Conservation (phyloP, 2,888 invertebrate species). For the Amaurobius ferox region DNA sequence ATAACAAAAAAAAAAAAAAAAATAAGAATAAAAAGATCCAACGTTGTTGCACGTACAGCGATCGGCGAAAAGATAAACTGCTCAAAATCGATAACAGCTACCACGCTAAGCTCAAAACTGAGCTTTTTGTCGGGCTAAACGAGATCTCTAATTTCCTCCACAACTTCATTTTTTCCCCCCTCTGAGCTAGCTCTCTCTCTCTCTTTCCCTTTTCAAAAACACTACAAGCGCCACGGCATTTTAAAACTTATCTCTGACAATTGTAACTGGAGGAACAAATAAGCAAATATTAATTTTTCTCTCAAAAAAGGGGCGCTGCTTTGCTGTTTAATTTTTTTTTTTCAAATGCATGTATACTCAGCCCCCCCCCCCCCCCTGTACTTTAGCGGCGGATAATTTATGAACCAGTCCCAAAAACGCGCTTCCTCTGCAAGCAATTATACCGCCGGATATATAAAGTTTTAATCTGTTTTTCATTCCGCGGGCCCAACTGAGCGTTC, state of each 20-base stretch:
- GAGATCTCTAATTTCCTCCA: slow-evolving; percentile 69
- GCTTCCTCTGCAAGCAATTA: slow-evolving; percentile 60
- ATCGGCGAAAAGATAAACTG: slow-evolving; percentile 33
- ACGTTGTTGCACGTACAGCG: slow-evolving; percentile 49
- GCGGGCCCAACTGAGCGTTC: slow-evolving; percentile 51
- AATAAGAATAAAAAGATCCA: slow-evolving; percentile 25
- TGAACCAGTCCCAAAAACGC: slow-evolving; percentile 40
- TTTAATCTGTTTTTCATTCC: slow-evolving; percentile 69
- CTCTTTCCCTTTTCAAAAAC: slow-evolving; percentile 54
- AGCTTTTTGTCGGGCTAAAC: slow-evolving; percentile 63
- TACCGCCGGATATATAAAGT: slow-evolving; percentile 65
- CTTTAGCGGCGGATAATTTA: slow-evolving; percentile 49
- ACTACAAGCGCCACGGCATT: slow-evolving; percentile 28
- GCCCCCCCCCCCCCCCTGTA: slow-evolving; percentile 5
- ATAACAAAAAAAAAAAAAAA: not conserved
- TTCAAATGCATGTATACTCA: slow-evolving; percentile 31
- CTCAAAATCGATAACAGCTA: slow-evolving; percentile 52
- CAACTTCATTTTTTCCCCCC: slow-evolving; percentile 19
- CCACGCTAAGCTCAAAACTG: slow-evolving; percentile 26
- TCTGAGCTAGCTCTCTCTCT: slow-evolving; percentile 19
- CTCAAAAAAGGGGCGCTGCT: slow-evolving; percentile 40
- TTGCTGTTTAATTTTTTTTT: not conserved
- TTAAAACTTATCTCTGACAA: slow-evolving; percentile 69
- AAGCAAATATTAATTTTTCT: slow-evolving; percentile 65
- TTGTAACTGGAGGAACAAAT: slow-evolving; percentile 59